Conservation (phyloP, 2,113 vertebrate species). For the Ochotona princeps region DNA sequence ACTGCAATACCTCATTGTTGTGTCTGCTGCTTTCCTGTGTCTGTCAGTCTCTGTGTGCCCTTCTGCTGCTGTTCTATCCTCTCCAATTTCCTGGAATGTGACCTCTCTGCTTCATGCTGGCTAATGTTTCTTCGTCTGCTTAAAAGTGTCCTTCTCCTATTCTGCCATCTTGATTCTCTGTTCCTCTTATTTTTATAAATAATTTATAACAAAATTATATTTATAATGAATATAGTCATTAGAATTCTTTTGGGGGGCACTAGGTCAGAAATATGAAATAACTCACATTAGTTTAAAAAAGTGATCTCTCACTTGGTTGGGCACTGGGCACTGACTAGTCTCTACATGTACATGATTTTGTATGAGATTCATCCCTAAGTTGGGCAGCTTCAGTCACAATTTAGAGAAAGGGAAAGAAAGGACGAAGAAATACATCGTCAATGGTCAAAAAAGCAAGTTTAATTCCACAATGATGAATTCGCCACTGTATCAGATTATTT, state of each 20-base stretch:
- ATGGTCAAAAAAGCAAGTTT: background rate
- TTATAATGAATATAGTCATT: background rate
- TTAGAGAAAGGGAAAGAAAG: background rate
- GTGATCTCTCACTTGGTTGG: background rate
- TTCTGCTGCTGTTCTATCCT: too few relatives aligned
- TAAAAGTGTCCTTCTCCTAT: too few relatives aligned
- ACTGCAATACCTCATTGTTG: too few relatives aligned
- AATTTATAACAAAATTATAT: background rate
- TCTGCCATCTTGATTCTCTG: too few relatives aligned
- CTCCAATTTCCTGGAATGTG: too few relatives aligned
- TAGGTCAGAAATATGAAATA: too few relatives aligned
- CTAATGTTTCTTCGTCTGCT: too few relatives aligned
- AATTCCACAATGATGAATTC: background rate
- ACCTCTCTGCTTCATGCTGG: too few relatives aligned
- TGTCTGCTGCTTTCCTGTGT: too few relatives aligned
- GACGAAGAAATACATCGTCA: background rate
- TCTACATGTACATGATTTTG: background rate
- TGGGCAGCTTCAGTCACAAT: background rate
- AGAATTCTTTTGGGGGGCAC: background rate
- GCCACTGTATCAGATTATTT: background rate
- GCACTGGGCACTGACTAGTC: background rate
- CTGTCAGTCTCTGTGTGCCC: too few relatives aligned
- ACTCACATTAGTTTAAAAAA: background rate
- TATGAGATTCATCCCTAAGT: background rate
- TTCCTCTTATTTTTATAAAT: conserved; percentile 22